phyloP scores from a whole-genome alignment of 23 tunicate species.

The Trididemnum clinides region DNA sequence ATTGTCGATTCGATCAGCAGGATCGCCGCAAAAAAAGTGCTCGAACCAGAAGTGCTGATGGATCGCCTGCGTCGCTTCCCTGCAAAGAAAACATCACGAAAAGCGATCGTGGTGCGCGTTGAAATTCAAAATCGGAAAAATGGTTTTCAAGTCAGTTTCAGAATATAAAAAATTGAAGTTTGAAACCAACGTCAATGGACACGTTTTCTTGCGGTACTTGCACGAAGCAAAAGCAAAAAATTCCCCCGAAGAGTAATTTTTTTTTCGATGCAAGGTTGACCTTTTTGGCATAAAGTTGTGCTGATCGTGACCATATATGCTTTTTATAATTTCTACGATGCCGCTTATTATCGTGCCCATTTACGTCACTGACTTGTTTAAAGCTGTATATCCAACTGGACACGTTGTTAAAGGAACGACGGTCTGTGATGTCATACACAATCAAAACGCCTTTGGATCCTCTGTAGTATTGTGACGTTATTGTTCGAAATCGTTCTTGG shows the following conservation, averaged over 20 bases:
- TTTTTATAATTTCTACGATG: neutral
- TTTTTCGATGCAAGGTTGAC: no score
- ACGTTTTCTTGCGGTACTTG: no score
- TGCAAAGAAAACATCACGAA: neutral
- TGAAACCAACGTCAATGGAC: no score
- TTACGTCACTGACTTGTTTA: conserved; percentile 31
- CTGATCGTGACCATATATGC: neutral
- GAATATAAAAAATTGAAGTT: no score
- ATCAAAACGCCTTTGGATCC: conserved; percentile 74
- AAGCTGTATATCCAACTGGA: conserved; percentile 55
- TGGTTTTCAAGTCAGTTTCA: no score
- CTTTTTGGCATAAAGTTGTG: no score
- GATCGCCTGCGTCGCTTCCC: neutral
- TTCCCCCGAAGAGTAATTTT: no score
- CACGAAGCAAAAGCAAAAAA: no score
- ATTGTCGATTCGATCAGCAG: no score
- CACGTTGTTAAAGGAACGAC: conserved; percentile 43
- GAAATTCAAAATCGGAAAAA: no score
- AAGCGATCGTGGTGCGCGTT: no score
- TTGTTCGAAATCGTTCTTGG: conserved; percentile 72
- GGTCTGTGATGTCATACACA: conserved; percentile 72
- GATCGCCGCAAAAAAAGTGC: no score
- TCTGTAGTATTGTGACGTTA: conserved; percentile 75
- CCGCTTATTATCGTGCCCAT: neutral
- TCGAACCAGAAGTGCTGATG: neutral